Conservation (phyloP, 2,113 vertebrate species). For the Dryoscopus gambensis region DNA sequence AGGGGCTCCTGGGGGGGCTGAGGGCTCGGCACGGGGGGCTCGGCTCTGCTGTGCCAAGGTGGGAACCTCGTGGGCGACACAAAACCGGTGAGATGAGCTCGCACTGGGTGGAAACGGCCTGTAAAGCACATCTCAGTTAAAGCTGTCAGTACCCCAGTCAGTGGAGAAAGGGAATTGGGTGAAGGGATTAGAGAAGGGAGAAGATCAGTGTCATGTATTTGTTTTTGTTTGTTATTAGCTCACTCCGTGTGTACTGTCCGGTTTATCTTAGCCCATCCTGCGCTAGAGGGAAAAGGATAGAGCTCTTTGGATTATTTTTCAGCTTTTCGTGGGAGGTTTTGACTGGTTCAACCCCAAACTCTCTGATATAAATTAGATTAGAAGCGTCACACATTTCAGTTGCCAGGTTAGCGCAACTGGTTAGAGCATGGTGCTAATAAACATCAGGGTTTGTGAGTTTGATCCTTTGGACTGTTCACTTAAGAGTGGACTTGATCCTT, state of each 20-base stretch:
- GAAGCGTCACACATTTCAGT: neutral
- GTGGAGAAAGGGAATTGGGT: neutral
- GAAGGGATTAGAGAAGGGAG: neutral
- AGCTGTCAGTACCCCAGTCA: neutral
- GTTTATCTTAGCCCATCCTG: neutral
- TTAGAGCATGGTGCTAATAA: rapidly evolving
- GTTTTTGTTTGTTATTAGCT: neutral
- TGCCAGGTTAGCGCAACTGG: neutral
- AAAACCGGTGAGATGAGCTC: neutral
- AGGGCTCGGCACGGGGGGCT: rapidly evolving
- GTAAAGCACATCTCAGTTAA: neutral
- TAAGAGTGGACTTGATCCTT: no score
- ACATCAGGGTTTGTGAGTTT: neutral
- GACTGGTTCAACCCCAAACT: neutral
- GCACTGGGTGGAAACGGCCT: neutral
- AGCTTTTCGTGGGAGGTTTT: neutral
- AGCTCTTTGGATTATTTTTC: neutral
- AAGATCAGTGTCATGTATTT: neutral
- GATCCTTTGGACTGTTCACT: neutral
- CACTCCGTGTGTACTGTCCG: neutral
- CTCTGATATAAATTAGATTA: neutral
- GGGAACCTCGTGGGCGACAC: neutral
- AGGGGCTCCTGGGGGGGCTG: neutral
- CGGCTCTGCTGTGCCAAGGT: neutral
- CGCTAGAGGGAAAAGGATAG: neutral